These are phyloP conservation scores for Pyrgilauda ruficollis DNA, from an alignment of 2,113 vertebrate species.

Conservation along the genomic window DNA sequence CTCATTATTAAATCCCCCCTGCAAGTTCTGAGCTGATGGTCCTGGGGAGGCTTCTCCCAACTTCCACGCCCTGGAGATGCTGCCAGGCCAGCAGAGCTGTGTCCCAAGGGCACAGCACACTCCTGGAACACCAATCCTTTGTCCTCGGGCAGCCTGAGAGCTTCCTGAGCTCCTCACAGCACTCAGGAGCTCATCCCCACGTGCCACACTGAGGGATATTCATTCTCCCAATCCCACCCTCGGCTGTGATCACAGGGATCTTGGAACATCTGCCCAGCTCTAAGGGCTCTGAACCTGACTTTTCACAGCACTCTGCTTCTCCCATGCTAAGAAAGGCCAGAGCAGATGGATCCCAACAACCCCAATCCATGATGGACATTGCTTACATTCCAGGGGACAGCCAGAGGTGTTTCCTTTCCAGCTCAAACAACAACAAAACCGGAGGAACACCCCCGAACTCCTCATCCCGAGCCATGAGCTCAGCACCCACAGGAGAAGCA, in stretches of 20 bases:
- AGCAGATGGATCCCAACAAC: neutral
- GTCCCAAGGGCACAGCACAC: neutral
- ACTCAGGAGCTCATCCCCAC: neutral
- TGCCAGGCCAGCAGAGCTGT: neutral
- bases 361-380: neutral
- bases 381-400: neutral
- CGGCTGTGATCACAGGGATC: neutral
- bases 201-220: neutral
- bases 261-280: conserved; percentile 25
- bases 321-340: neutral
- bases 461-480: neutral
- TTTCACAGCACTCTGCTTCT: neutral
- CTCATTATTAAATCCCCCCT: neutral
- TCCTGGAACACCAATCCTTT: neutral
- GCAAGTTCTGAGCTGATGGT: neutral
- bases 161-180: neutral
- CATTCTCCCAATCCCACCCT: neutral
- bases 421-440: neutral
- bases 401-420: neutral
- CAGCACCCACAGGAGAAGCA: neutral
- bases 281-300: neutral
- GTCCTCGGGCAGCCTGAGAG: conserved; percentile 40
- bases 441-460: neutral
- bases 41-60: neutral
- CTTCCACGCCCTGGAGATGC: neutral